Conservation (phyloP, 2,113 vertebrate species). For the Octodon degus region DNA sequence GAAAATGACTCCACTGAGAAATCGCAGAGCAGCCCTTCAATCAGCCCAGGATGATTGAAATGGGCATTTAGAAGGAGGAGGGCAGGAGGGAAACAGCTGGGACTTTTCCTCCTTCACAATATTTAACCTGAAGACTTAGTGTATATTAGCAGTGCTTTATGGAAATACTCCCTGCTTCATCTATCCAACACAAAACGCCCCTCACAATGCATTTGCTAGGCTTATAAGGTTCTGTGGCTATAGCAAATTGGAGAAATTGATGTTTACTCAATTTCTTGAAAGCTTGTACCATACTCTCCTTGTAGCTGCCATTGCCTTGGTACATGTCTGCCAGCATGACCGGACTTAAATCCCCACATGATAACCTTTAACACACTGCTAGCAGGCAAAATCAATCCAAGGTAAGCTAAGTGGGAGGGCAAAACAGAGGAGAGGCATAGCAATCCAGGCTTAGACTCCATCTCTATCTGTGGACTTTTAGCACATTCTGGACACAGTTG, state of each 20-base stretch:
- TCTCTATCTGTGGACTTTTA: conserved; percentile 51
- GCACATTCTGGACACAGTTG: conserved; percentile 61
- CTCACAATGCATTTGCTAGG: conserved; percentile 70
- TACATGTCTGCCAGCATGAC: conserved; percentile 80
- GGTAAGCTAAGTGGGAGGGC: conserved; percentile 64
- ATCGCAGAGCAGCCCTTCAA: neutral
- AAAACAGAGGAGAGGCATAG: conserved; percentile 40
- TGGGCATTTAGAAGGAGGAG: neutral
- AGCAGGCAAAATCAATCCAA: conserved; percentile 79
- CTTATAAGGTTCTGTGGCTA: conserved; percentile 80
- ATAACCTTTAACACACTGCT: conserved; percentile 78
- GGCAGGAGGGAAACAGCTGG: conserved; percentile 37
- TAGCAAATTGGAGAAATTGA: conserved; percentile 85
- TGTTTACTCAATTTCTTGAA: conserved; percentile 83
- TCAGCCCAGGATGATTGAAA: conserved; percentile 12
- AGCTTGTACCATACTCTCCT: conserved; percentile 70
- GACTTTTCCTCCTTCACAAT: conserved; percentile 54
- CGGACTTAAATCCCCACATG: conserved; percentile 81
- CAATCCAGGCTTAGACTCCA: neutral
- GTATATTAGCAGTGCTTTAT: conserved; percentile 52
- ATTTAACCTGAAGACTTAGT: conserved; percentile 58
- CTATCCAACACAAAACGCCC: conserved; percentile 65
- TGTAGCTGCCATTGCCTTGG: conserved; percentile 82
- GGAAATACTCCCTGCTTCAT: conserved; percentile 39
- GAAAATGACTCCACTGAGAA: conserved; percentile 2